Percentiles rank a stretch among this genome's conserved stretches.
These are phyloP conservation scores for Sinosuthora webbiana DNA, from an alignment of 2,113 vertebrate genomes.

Conservation along the genomic window DNA sequence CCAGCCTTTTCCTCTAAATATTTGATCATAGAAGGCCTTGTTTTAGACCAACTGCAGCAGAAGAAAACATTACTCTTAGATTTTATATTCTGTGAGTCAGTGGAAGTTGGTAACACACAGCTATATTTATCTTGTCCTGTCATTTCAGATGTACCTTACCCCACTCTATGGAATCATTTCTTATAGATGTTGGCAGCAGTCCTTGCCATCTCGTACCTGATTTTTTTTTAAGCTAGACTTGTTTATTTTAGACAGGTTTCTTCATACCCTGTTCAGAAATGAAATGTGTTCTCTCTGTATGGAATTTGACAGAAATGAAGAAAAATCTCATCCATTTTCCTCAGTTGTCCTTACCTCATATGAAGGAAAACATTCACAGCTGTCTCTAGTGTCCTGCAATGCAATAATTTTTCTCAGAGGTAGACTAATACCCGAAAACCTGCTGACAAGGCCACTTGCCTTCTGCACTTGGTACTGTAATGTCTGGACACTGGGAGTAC, in stretches of 20 bases:
- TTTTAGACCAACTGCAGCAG: slow-evolving; percentile 14
- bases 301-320: slow-evolving; percentile 61
- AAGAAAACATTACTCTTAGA: slow-evolving; percentile 15
- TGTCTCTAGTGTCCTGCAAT: slow-evolving; percentile 47
- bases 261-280: slow-evolving; percentile 40
- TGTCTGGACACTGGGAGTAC: background rate
- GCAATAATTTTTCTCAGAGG: slow-evolving; percentile 35
- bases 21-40: slow-evolving; percentile 8
- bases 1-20: slow-evolving; percentile 19
- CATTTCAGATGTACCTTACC: slow-evolving; percentile 37
- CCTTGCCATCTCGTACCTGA: background rate
- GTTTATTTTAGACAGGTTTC: slow-evolving; percentile 57
- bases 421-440: background rate
- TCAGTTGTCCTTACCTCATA: slow-evolving; percentile 62
- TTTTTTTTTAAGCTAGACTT: slow-evolving; percentile 23
- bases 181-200: slow-evolving; percentile 15
- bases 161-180: background rate
- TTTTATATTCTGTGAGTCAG: slow-evolving; percentile 19
- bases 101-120: slow-evolving; percentile 20
- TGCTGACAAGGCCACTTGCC: slow-evolving; percentile 31
- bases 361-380: slow-evolving; percentile 50
- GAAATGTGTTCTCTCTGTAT: slow-evolving; percentile 37
- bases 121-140: slow-evolving; percentile 65
- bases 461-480: background rate
- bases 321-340: slow-evolving; percentile 60